phyloP scores from a whole-genome alignment of 2,113 vertebrate species.

The Rhinichthys klamathensis region DNA sequence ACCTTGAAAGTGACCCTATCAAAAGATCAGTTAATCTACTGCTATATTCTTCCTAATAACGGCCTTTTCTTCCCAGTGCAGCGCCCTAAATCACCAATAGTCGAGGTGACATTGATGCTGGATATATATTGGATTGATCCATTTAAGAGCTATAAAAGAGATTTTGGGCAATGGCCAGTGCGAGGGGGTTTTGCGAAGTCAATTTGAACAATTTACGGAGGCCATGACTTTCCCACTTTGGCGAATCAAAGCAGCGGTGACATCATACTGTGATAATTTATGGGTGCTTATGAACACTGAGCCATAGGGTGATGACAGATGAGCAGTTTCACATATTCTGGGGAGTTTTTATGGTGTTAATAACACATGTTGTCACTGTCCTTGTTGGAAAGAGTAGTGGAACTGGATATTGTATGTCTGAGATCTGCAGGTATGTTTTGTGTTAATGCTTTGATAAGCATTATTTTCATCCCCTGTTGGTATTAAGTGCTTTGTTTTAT shows the following conservation, averaged over 20 bases:
- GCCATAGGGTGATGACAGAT: background rate
- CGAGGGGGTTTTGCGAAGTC: constrained; percentile 11
- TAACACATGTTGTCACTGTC: constrained; percentile 8
- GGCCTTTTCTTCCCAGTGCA: constrained; percentile 14
- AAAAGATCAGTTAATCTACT: constrained; percentile 51
- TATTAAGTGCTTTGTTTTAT: background rate
- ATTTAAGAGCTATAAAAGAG: constrained; percentile 57
- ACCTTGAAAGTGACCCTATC: constrained; percentile 54
- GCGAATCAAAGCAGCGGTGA: constrained; percentile 33
- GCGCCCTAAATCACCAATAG: constrained; percentile 48
- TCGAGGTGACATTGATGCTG: constrained; percentile 52
- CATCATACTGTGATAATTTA: constrained; percentile 28
- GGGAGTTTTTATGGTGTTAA: constrained; percentile 1
- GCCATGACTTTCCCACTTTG: constrained; percentile 27
- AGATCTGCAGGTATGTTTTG: background rate
- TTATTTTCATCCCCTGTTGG: background rate
- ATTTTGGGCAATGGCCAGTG: constrained; percentile 31
- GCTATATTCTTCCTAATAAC: constrained; percentile 47
- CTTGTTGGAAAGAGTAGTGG: background rate
- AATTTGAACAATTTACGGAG: constrained; percentile 21
- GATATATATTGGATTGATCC: constrained; percentile 46
- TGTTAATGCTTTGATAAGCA: background rate
- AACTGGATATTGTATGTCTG: constrained; percentile 8
- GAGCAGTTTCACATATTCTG: constrained; percentile 25
- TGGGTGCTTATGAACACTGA: background rate